A percentile compares a stretch with the other conserved stretches of the same genome.
phyloP scores from a whole-genome alignment of 2,113 vertebrate species.

The Embiotoca jacksoni region DNA sequence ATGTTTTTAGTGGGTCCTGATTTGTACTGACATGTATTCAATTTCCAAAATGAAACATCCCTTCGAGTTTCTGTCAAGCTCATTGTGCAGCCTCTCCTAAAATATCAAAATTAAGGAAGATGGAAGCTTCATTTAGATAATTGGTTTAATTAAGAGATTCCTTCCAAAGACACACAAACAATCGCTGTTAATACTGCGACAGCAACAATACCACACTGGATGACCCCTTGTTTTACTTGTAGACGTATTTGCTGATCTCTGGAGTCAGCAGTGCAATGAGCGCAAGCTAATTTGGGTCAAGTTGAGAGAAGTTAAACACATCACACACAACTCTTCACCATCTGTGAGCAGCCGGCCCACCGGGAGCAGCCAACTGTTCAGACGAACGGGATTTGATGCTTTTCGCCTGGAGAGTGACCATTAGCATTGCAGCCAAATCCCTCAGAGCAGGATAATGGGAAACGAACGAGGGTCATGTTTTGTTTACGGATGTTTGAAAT shows the following conservation, averaged over 20 bases:
- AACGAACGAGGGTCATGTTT: conserved; percentile 23
- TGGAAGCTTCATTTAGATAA: too few species aligned
- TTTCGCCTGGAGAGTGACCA: conserved; percentile 52
- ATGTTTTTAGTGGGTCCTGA: conserved; percentile 2
- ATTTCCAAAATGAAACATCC: background rate
- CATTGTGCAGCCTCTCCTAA: background rate
- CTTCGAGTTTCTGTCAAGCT: background rate
- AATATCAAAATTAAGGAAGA: too few species aligned
- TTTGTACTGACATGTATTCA: conserved; percentile 5
- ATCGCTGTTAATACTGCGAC: background rate
- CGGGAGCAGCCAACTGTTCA: conserved; percentile 69
- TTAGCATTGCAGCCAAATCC: conserved; percentile 43
- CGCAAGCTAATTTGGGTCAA: conserved; percentile 63
- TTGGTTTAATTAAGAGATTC: too few species aligned
- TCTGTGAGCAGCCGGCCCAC: conserved; percentile 63
- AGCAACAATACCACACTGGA: background rate
- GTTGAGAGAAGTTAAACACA: conserved; percentile 62
- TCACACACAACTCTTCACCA: conserved; percentile 63
- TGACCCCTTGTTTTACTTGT: background rate
- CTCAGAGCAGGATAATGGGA: conserved; percentile 38
- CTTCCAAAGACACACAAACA: too few species aligned
- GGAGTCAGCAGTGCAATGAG: conserved; percentile 32
- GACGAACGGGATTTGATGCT: conserved; percentile 65
- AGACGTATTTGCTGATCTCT: conserved; percentile 22
- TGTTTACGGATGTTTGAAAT: conserved; percentile 20